phyloP scores from a whole-genome alignment of 2,888 invertebrate species.

The Lampropteryx suffumata region DNA sequence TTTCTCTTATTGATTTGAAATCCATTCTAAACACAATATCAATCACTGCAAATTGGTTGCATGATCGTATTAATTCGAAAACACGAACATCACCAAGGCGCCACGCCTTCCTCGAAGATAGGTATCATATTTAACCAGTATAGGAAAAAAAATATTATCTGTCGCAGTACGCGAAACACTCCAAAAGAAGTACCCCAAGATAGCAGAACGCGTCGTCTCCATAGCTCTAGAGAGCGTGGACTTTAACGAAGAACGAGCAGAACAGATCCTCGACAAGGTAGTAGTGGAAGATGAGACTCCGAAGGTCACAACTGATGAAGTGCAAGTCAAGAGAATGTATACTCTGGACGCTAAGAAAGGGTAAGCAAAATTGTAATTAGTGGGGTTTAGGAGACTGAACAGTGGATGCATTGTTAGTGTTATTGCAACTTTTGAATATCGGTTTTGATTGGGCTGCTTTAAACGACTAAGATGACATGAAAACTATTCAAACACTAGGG shows the following conservation, averaged over 20 bases:
- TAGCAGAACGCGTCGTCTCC: slow-evolving; percentile 90
- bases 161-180: slow-evolving; percentile 86
- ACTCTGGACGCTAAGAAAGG: slow-evolving; percentile 50
- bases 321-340: slow-evolving; percentile 41
- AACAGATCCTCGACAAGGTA: slow-evolving; percentile 89
- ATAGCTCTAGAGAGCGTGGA: slow-evolving; percentile 95
- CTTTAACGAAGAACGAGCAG: slow-evolving; percentile 91
- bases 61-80: no score
- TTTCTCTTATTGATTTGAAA: no score
- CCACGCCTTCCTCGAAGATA: no score
- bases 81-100: no score
- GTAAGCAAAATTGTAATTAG: slow-evolving; percentile 44
- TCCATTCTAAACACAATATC: no score
- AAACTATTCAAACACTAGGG: no score
- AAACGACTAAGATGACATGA: no score
- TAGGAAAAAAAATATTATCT: no score
- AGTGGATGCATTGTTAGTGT: not conserved
- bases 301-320: slow-evolving; percentile 42
- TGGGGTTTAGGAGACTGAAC: slow-evolving; percentile 4
- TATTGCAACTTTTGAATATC: no score
- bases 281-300: slow-evolving; percentile 84
- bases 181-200: slow-evolving; percentile 87
- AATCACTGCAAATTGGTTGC: no score
- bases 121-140: no score
- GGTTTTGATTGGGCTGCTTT: no score